A percentile compares a stretch with the other conserved stretches of the same genome.
Conservation (phyloP, 35 echinoderm and acorn worm species). For the Antedon bifida region DNA sequence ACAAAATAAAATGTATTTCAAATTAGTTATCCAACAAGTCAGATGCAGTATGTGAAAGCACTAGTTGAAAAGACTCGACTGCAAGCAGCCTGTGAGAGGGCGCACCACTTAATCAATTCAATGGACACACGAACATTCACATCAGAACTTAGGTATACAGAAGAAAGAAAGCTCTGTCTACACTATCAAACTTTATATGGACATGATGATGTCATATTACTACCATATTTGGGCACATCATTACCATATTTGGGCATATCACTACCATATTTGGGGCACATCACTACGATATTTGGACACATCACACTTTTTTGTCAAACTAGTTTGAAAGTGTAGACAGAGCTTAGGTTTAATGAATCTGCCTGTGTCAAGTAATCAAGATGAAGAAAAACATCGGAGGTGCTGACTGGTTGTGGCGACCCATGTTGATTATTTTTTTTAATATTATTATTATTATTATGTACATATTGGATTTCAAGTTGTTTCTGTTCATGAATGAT, state of each 20-base stretch:
- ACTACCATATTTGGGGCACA: no score
- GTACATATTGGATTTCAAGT: not conserved
- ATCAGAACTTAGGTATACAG: conserved; percentile 30
- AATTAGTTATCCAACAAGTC: conserved; percentile 66
- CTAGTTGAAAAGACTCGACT: conserved; percentile 35
- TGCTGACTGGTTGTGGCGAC: not conserved
- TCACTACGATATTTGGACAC: no score
- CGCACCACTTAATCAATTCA: conserved; percentile 34
- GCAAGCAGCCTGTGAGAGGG: conserved; percentile 34
- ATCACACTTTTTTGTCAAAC: no score
- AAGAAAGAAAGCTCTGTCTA: no score
- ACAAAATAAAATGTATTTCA: no score
- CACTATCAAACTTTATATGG: no score
- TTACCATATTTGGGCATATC: no score
- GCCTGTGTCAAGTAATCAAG: conserved; percentile 1
- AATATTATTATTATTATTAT: conserved; percentile 5
- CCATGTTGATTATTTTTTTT: not conserved
- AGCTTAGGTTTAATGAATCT: no score
- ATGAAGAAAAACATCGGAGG: not conserved
- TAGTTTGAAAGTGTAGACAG: no score
- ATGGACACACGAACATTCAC: conserved; percentile 17
- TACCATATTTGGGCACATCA: no score
- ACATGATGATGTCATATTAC: no score
- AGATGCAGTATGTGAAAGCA: conserved; percentile 41
- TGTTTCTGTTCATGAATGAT: not conserved